Evolutionary conservation across 2,888 invertebrate genomes (phyloP), one percentile per base, ranked within the genome.

Genomic region (Nomada hirtipes): DNA sequence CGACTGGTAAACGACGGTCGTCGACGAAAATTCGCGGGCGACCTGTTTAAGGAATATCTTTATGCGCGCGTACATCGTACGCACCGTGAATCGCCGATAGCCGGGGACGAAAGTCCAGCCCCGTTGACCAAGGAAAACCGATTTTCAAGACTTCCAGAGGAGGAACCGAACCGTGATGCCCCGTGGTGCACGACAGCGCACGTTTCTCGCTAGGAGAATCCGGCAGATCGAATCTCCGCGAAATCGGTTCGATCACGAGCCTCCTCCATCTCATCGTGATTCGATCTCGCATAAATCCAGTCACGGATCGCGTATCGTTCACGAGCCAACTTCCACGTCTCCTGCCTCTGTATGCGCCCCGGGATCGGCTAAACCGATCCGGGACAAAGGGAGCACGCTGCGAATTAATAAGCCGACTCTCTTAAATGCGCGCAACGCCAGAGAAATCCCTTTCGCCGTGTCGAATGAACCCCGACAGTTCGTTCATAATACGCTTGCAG

Each of bases 351-450:
- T 7, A 7, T 7, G 36, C 26, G 44, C 29, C 26, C 36, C 18
- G 23, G 55, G 50, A 18, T 53, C 23, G 63, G 47, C 60, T 63
- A 13, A 76, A 74, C 44, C 60, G 67, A 77, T 68, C 47, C 69
- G 69, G 79, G 79, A 86, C 87, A 85, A 82, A 85, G 83, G 83
- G 82, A 79, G 75, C 87, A 88, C 85, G 89, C 85, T 85, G 90
- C 91, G 93, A 92, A 93, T 93, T 93, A 93, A 93, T 93, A 92
- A 92, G 92, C 92, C 89, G 88, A 90, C 89, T 92, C 78, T 80
- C 52, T 88, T 86, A 85, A 89, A 89, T 88, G 80, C 70, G 67
- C 87, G 81, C 36, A 36, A 4, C 36, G 72, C 68, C 68, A 61
- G 79, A 86, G 85, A 87, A 83, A 59, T 83, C 76, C 85, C 86